phyloP scores from a whole-genome alignment of 35 echinoderm and acorn worm species.

The Ptychodera flava region DNA sequence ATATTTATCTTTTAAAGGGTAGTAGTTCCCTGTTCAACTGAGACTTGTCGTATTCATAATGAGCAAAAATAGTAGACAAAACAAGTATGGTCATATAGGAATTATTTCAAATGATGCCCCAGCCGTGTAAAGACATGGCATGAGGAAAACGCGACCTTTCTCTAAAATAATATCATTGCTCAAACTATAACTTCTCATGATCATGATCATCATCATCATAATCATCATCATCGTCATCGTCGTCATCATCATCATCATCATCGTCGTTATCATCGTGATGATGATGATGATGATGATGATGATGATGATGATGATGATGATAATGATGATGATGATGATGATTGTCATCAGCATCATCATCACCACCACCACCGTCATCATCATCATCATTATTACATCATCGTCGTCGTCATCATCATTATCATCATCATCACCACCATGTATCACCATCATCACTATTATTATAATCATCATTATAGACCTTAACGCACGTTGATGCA shows the following conservation, averaged over 20 bases:
- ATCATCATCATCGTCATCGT: too few species aligned
- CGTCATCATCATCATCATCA: background rate
- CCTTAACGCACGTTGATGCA: too few species aligned
- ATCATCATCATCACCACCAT: background rate
- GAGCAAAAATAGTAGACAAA: background rate
- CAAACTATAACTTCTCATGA: background rate
- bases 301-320: conserved; percentile 7
- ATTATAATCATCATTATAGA: too few species aligned
- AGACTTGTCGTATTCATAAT: background rate
- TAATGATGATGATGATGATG: conserved; percentile 8
- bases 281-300: conserved; percentile 8
- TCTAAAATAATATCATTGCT: background rate
- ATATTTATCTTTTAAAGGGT: too few species aligned
- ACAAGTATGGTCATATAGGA: background rate
- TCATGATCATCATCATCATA: background rate
- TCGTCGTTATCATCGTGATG: background rate
- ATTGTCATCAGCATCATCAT: too few species aligned
- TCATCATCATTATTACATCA: too few species aligned
- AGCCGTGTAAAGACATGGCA: background rate
- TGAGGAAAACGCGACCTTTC: background rate
- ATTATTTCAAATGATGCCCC: background rate
- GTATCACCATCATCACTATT: too few species aligned
- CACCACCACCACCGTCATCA: background rate
- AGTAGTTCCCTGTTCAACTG: too few species aligned
- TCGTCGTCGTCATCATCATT: background rate